Conservation (phyloP, 2,113 vertebrate genomes). For the Dipodomys ordii region DNA sequence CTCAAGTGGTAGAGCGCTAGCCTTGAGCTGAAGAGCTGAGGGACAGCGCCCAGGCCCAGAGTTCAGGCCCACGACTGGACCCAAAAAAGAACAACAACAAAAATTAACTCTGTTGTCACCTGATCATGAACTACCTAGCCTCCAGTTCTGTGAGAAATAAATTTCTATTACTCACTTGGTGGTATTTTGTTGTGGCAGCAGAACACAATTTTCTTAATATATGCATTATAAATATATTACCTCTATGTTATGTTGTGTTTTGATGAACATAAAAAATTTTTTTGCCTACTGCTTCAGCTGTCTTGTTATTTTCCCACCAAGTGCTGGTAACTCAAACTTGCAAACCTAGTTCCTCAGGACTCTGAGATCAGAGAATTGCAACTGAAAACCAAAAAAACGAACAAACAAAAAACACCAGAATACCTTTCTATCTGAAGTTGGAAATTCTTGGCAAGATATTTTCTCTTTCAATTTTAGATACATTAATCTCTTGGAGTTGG, state of each 20-base stretch:
- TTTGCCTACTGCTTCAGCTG: neutral
- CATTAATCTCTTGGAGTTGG: neutral
- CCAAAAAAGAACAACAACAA: too few relatives aligned
- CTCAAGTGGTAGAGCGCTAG: too few relatives aligned
- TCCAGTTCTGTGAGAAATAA: neutral
- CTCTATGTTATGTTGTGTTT: neutral
- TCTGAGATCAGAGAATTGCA: too few relatives aligned
- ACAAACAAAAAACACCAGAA: neutral
- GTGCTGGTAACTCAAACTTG: too few relatives aligned
- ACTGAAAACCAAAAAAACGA: too few relatives aligned
- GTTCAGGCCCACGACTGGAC: too few relatives aligned
- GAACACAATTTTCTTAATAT: neutral
- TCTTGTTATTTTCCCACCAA: neutral
- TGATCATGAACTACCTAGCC: neutral
- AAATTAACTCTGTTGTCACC: too few relatives aligned
- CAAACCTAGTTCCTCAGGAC: too few relatives aligned
- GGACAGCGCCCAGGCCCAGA: too few relatives aligned
- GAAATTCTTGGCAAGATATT: neutral
- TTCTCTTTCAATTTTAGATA: constrained; percentile 2
- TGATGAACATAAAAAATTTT: too few relatives aligned
- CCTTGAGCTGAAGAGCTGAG: too few relatives aligned
- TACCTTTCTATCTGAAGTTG: neutral
- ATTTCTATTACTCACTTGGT: neutral
- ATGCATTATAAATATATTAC: constrained; percentile 6
- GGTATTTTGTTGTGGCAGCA: neutral